These are phyloP conservation scores for Herpailurus yagouaroundi DNA, from an alignment of 2,113 vertebrate species.

Conservation along the genomic window DNA sequence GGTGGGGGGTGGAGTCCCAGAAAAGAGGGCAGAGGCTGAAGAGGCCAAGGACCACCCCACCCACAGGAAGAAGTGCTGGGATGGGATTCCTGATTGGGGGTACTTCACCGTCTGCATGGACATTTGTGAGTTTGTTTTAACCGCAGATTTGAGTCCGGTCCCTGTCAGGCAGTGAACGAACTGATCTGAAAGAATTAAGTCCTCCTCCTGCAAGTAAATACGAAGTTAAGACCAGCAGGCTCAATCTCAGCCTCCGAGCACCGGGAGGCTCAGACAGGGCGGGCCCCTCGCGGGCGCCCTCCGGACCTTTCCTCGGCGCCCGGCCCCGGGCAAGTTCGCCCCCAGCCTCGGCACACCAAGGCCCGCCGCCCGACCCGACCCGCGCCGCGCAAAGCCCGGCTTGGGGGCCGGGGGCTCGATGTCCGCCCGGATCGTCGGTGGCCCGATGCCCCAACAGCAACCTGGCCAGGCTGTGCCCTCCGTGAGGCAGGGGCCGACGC, in stretches of 20 bases:
- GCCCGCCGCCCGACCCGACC: not conserved
- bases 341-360: not conserved
- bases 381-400: not conserved
- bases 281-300: not conserved
- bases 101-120: accelerated
- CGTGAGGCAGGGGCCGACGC: not conserved
- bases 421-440: not conserved
- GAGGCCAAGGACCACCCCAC: not conserved
- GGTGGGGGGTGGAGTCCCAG: not conserved
- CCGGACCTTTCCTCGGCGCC: slow-evolving; percentile 10
- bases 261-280: not conserved
- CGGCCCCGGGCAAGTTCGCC: not conserved
- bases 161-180: not conserved
- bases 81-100: not conserved
- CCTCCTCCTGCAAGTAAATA: not conserved
- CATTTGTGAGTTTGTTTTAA: not conserved
- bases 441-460: not conserved
- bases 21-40: not conserved
- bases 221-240: not conserved
- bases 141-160: not conserved
- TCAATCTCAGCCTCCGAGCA: not conserved
- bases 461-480: not conserved
- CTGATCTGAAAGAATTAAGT: not conserved
- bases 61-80: not conserved
- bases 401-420: accelerated